phyloP scores from a whole-genome alignment of 2,113 vertebrate species.

The Panurus biarmicus region DNA sequence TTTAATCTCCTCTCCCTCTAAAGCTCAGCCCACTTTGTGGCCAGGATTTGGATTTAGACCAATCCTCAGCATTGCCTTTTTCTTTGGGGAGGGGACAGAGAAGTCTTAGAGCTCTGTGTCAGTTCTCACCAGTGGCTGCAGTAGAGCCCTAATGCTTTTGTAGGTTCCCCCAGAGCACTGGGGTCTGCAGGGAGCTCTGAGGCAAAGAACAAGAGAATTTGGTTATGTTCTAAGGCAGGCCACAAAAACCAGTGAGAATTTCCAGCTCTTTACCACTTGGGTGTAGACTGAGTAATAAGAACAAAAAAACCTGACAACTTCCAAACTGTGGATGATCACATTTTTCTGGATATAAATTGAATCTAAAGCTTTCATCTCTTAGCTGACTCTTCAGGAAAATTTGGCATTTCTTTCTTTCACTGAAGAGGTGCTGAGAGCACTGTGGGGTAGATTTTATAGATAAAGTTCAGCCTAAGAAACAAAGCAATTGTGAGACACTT shows the following conservation, averaged over 20 bases:
- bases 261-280: not conserved
- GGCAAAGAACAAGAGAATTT: not conserved
- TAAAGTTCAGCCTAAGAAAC: not conserved
- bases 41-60: conserved; percentile 21
- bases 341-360: not conserved
- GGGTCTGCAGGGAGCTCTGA: not conserved
- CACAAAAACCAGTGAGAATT: not conserved
- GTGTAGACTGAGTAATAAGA: not conserved
- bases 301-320: not conserved
- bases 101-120: not conserved
- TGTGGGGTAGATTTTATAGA: not conserved
- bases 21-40: not conserved
- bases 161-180: not conserved
- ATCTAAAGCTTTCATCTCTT: not conserved
- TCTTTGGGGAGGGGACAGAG: not conserved
- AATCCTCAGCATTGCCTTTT: not conserved
- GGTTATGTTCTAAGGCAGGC: not conserved
- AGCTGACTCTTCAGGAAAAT: not conserved
- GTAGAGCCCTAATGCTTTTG: not conserved
- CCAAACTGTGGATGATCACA: not conserved
- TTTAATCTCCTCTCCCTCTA: not conserved
- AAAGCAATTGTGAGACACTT: not conserved
- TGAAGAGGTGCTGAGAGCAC: not conserved
- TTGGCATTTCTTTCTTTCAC: not conserved
- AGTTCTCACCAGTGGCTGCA: not conserved